Conservation (phyloP, 2,888 invertebrate genomes). For the Timema cristinae region DNA sequence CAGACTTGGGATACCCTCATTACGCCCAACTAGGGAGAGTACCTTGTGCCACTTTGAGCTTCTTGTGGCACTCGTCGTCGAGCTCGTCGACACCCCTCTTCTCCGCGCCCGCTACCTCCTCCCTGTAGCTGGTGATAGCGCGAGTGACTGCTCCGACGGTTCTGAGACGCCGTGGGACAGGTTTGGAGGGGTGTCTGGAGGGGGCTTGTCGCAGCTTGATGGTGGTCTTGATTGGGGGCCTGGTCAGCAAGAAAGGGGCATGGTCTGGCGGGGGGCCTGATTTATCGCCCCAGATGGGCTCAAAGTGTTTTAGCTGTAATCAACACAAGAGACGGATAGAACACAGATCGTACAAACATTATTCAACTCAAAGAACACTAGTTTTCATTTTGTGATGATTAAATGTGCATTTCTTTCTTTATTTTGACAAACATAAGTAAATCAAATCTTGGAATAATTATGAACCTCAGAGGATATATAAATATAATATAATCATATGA, state of each 20-base stretch:
- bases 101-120: slow-evolving; percentile 29
- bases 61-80: neutral
- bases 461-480: no score
- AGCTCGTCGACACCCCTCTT: neutral
- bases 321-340: neutral
- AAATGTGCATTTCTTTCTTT: no score
- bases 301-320: slow-evolving; percentile 78
- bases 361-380: no score
- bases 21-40: no score
- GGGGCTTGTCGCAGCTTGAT: slow-evolving; percentile 57
- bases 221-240: slow-evolving; percentile 63
- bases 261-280: slow-evolving; percentile 26
- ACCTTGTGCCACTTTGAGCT: neutral
- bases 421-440: no score
- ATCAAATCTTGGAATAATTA: no score
- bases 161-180: slow-evolving; percentile 18
- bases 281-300: slow-evolving; percentile 91
- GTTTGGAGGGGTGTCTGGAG: slow-evolving; percentile 39
- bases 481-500: no score
- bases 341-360: no score
- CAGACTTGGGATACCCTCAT: no score
- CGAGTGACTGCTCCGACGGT: slow-evolving; percentile 58
- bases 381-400: no score
- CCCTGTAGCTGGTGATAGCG: slow-evolving; percentile 54
- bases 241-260: slow-evolving; percentile 23